Evolutionary conservation across 2,888 invertebrate genomes (phyloP), one percentile per base, ranked within the genome.

Genomic region (Clistopyga incitator): DNA sequence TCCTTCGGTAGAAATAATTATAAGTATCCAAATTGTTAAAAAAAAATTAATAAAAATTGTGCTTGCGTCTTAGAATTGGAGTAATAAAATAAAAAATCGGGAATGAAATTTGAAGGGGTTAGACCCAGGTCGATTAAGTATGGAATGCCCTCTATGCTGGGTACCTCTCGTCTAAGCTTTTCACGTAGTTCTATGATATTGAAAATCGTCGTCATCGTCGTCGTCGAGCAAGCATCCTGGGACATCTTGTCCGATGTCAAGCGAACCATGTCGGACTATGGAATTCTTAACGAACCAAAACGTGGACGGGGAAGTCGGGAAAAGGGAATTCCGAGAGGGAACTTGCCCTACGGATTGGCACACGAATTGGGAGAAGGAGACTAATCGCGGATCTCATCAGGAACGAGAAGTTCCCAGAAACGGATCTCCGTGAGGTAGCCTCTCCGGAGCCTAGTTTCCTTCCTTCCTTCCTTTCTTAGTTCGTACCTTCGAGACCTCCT

Each of bases 361-460:
- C 61, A 56, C 38, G 38, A 10, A 38, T 65, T 67, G 45, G 42
- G 65, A 78, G 72, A 78, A 78, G 81, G 81, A 82, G 81, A 61
- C 77, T 82, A 80, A 82, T 84, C 81, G 82, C 72, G 81, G 81
- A 86, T 86, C 82, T 86, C 85, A 85, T 87, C 86, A 86, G 74
- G 72, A 86, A 81, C 68, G 78, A 85, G 81, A 85, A 81, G 74
- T 86, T 85, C 79, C 50, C 82, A 34, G 78, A 68, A 81, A 81
- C 47, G 72, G 70, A 78, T 72, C 77, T 81, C 77, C 77, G 65
- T 50, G 71, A 42, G 76, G 65, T 72, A 47, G 56, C 25, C 72
- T 72, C 72, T 59, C 23, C 29, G 56, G 77, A 54, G 72, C 72
- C 71, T 75, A 45, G 59, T 67, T 75, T 47, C 54, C 72, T 78